These are phyloP conservation scores for Pseudachorutes palmiensis DNA, from an alignment of 1,140 invertebrate species.

Conservation along the genomic window DNA sequence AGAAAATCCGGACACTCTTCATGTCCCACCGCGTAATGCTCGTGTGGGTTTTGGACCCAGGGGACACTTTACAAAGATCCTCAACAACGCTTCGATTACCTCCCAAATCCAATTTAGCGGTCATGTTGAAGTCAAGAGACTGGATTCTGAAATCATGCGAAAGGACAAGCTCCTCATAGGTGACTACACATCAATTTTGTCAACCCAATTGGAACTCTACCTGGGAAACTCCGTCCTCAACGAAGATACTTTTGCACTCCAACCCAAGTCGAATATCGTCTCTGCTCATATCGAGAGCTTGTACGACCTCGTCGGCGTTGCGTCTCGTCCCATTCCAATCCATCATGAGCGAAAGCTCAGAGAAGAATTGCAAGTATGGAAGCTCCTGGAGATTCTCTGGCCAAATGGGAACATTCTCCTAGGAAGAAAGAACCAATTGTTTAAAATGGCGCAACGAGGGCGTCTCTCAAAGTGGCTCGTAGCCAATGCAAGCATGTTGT, in stretches of 20 bases:
- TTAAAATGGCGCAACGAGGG: constrained; percentile 16
- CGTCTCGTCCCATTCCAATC: neutral
- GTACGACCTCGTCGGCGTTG: neutral
- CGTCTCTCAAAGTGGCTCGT: constrained; percentile 24
- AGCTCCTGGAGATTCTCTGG: constrained; percentile 29
- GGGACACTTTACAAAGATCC: constrained; percentile 13
- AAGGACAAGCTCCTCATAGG: neutral
- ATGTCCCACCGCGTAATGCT: neutral
- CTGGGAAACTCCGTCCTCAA: neutral
- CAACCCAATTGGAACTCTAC: constrained; percentile 4
- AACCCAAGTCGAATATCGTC: neutral
- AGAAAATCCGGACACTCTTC: neutral
- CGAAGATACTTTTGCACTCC: neutral
- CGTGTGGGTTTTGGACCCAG: constrained; percentile 17
- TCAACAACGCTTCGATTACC: constrained; percentile 8
- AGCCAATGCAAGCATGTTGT: constrained; percentile 21
- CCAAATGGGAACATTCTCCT: neutral
- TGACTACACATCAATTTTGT: neutral
- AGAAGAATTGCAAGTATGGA: constrained; percentile 28
- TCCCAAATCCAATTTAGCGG: neutral
- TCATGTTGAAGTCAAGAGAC: constrained; percentile 2
- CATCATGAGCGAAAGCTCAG: neutral
- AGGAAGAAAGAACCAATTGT: constrained; percentile 6
- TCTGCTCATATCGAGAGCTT: neutral
- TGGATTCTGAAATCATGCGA: constrained; percentile 9